phyloP scores from a whole-genome alignment of 2,113 vertebrate species.

The Seriola quinqueradiata region DNA sequence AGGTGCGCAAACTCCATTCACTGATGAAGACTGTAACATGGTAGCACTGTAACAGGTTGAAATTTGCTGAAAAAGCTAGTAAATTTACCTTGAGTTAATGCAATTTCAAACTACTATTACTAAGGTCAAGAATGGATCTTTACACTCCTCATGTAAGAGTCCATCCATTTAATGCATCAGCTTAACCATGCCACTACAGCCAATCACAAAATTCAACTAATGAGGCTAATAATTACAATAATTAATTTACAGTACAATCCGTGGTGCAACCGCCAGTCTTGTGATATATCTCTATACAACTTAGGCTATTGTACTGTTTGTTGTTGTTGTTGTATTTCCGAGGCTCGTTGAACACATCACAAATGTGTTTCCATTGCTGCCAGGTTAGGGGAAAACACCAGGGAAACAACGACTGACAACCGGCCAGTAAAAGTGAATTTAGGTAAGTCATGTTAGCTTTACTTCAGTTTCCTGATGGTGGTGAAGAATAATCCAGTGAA shows the following conservation, averaged over 20 bases:
- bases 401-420: too few relatives aligned
- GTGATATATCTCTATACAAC: not conserved
- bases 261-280: not conserved
- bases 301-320: not conserved
- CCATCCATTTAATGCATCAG: not conserved
- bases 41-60: not conserved
- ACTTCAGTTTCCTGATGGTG: too few relatives aligned
- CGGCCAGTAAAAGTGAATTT: too few relatives aligned
- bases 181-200: not conserved
- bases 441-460: too few relatives aligned
- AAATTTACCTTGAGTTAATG: too few relatives aligned
- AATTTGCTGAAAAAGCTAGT: not conserved
- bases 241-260: not conserved
- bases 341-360: not conserved
- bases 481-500: too few relatives aligned
- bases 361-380: not conserved
- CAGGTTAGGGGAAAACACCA: too few relatives aligned
- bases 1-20: not conserved
- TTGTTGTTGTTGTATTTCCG: not conserved
- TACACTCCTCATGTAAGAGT: not conserved
- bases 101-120: too few relatives aligned
- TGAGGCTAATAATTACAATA: not conserved
- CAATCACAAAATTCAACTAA: not conserved
- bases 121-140: not conserved
- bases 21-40: not conserved